Evolutionary conservation across 2,113 vertebrate genomes (phyloP), one percentile per base, ranked within the genome.

Genomic region (Protomyctophum bolini): DNA sequence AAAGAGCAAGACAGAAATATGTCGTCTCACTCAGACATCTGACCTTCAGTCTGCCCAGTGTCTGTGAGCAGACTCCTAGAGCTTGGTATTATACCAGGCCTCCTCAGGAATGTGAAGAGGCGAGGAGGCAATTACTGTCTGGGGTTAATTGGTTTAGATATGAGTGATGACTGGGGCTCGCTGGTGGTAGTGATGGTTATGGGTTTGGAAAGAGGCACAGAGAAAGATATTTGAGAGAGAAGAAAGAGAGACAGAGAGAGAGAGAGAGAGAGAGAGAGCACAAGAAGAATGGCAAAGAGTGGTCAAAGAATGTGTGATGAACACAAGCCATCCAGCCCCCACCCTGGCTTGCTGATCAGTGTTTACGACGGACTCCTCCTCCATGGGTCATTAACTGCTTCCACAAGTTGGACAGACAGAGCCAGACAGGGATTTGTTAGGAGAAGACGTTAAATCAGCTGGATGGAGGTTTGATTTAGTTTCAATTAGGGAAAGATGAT

Each of bases 1-100:
- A 83, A 87, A 89, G 82, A 79, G 58, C 78, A 52, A 58, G 79
- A 86, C 81, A 59, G 63, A 74, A 84, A 85, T 87, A 75, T 76
- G 58, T 71, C 33, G 81, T 79, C 83, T 76, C 70, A 87, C 83
- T 76, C 70, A 87, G 84, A 85, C 70, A 57, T 83, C 75, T 91
- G 88, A 91, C 88, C 88, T 90, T 89, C 85, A 82, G 68, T 84
- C 67, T 79, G 77, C 83, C 84, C 47, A 73, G 71, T 73, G 79
- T 82, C 82, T 88, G 73, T 65, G 57, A 50, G 12, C 72, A 76
- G 73, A 70, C 80, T 82, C 74, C 68, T 68, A 58, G 58, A 51
- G 75, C 82, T 70, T 63, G 77, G 72, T 74, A 85, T 82, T 86
- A 86, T 81, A 69, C 69, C 80, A 87, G 76, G 68, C 14, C 52